Evolutionary conservation across 2,888 invertebrate genomes (phyloP).

Genomic region (Blomia tropicalis): DNA sequence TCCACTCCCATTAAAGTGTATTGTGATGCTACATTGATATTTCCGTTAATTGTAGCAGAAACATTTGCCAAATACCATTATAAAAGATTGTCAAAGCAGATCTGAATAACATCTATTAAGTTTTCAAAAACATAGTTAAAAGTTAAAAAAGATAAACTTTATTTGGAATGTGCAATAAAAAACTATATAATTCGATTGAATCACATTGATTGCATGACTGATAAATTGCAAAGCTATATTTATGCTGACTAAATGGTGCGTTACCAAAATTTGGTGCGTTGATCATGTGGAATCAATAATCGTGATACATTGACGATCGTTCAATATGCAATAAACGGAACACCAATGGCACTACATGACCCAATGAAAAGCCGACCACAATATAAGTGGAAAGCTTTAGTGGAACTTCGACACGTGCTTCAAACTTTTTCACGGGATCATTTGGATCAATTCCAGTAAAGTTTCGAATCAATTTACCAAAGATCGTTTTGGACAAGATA

Average conservation of each 20-base stretch:
- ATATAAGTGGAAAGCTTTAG: constrained; percentile 67
- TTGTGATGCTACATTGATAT: constrained; percentile 81
- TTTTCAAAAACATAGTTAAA: too few species aligned
- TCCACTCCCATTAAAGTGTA: constrained; percentile 82
- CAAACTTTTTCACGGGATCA: constrained; percentile 41
- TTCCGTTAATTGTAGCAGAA: constrained; percentile 84
- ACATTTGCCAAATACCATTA: constrained; percentile 55
- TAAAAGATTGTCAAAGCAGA: too few species aligned
- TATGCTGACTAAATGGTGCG: too few species aligned
- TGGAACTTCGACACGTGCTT: constrained; percentile 59
- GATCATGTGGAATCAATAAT: too few species aligned
- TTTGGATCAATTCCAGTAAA: constrained; percentile 50
- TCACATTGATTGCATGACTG: too few species aligned
- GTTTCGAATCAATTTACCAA: constrained; percentile 53
- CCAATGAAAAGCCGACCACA: constrained; percentile 59
- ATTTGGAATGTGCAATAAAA: too few species aligned
- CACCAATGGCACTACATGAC: constrained; percentile 57
- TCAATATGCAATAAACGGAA: constrained; percentile 60
- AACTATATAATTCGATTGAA: too few species aligned
- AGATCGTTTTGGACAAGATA: constrained; percentile 49
- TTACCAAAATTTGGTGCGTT: too few species aligned
- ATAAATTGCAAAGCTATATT: too few species aligned
- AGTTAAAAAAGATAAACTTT: too few species aligned
- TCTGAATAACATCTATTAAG: too few species aligned
- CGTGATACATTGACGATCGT: constrained; percentile 63